phyloP scores from a whole-genome alignment of 2,797 vertebrate genomes.

The Cygnus olor region DNA sequence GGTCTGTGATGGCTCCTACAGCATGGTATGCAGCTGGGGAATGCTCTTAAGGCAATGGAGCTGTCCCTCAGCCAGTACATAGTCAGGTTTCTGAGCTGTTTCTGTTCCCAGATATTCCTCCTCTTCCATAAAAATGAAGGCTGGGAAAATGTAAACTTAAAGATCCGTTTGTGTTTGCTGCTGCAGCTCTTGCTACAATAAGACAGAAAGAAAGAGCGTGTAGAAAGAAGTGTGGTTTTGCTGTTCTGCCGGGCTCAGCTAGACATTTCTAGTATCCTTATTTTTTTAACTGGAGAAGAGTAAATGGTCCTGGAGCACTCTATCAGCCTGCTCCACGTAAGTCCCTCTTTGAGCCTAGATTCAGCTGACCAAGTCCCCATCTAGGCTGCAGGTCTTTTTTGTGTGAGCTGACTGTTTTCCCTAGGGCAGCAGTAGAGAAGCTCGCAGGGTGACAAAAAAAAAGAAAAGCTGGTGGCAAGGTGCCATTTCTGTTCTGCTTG shows the following conservation, averaged over 20 bases:
- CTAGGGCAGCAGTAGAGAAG: background rate
- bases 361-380: background rate
- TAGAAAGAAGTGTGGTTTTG: background rate
- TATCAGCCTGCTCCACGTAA: background rate
- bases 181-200: background rate
- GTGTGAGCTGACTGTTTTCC: background rate
- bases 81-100: background rate
- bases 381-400: background rate
- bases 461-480: background rate
- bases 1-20: background rate
- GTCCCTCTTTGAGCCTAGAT: background rate
- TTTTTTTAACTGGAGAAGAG: background rate
- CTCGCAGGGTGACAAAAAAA: accelerated
- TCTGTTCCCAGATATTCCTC: background rate
- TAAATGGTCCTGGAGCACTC: background rate
- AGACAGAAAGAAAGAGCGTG: background rate
- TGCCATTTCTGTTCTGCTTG: background rate
- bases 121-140: background rate
- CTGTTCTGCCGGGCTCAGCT: background rate
- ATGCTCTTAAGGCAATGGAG: background rate
- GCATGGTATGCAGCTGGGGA: background rate
- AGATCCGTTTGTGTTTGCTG: background rate
- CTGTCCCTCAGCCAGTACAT: background rate
- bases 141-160: background rate
- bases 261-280: background rate